phyloP scores from a whole-genome alignment of 1,140 invertebrate genomes.

The Papilio glaucus region DNA sequence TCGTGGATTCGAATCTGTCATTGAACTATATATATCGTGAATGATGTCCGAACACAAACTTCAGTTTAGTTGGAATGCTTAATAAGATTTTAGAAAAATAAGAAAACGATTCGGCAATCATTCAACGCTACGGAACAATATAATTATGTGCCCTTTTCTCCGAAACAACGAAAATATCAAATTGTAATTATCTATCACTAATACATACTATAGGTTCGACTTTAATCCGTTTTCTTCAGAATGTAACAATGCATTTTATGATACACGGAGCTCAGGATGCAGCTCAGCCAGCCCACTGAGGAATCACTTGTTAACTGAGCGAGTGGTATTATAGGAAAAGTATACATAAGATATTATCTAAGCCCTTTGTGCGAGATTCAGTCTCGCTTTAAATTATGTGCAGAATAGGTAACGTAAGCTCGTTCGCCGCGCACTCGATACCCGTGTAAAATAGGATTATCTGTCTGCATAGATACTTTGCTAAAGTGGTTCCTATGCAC shows the following conservation, averaged over 20 bases:
- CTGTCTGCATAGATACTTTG: too few species aligned
- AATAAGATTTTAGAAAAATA: too few species aligned
- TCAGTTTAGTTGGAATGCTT: too few species aligned
- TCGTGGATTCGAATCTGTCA: too few species aligned
- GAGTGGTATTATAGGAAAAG: constrained; percentile 3
- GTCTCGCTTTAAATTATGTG: not conserved
- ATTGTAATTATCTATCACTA: not conserved
- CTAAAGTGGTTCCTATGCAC: too few species aligned
- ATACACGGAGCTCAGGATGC: not conserved
- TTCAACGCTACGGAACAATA: too few species aligned
- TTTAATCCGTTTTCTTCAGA: not conserved
- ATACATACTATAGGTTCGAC: not conserved
- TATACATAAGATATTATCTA: constrained; percentile 1
- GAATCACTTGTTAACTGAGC: not conserved
- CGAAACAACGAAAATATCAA: too few species aligned
- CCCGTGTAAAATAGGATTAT: not conserved
- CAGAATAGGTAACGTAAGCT: not conserved
- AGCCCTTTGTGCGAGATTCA: constrained; percentile 12
- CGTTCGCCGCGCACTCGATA: not conserved
- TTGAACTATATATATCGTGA: too few species aligned
- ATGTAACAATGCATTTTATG: constrained; percentile 8
- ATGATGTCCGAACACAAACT: too few species aligned
- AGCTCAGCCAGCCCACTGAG: not conserved
- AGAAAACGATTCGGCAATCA: too few species aligned
- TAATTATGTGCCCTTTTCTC: too few species aligned